These are phyloP conservation scores for Troilus luridus DNA, from an alignment of 2,888 invertebrate genomes.

Conservation along the genomic window DNA sequence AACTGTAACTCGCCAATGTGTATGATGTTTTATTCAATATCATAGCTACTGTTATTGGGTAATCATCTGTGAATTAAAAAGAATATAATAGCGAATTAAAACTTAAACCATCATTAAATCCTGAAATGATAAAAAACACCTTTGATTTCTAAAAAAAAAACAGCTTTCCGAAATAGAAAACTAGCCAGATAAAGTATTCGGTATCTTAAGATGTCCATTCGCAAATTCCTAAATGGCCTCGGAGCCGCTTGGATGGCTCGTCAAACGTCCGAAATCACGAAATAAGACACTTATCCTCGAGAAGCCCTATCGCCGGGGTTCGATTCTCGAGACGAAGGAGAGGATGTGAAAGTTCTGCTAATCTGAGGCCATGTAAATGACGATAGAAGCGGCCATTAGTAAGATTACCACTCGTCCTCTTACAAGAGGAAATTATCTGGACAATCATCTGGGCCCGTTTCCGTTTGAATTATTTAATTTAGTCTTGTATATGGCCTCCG, in stretches of 20 bases:
- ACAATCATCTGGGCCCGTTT: neutral
- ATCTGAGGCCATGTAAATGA: slow-evolving; percentile 37
- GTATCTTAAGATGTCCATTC: neutral
- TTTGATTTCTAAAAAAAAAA: neutral
- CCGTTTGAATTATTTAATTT: slow-evolving; percentile 46
- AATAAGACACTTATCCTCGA: neutral
- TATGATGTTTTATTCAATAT: no score
- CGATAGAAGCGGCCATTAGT: slow-evolving; percentile 37
- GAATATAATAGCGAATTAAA: no score
- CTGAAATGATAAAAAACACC: neutral
- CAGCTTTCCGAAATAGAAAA: neutral
- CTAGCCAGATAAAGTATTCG: neutral
- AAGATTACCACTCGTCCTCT: slow-evolving; percentile 43
- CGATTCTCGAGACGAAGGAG: neutral
- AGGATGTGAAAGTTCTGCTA: slow-evolving; percentile 45
- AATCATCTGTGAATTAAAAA: no score
- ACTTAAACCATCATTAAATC: neutral
- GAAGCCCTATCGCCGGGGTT: neutral
- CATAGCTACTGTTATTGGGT: no score
- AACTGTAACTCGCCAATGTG: no score
- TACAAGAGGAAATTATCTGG: slow-evolving; percentile 40
- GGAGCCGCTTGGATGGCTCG: neutral
- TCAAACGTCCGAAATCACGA: neutral
- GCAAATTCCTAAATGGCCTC: neutral
- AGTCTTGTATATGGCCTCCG: neutral